Base-by-base conservation (phyloP, 1,140 invertebrate species). In the Drosophila equinoxialis region DNA sequence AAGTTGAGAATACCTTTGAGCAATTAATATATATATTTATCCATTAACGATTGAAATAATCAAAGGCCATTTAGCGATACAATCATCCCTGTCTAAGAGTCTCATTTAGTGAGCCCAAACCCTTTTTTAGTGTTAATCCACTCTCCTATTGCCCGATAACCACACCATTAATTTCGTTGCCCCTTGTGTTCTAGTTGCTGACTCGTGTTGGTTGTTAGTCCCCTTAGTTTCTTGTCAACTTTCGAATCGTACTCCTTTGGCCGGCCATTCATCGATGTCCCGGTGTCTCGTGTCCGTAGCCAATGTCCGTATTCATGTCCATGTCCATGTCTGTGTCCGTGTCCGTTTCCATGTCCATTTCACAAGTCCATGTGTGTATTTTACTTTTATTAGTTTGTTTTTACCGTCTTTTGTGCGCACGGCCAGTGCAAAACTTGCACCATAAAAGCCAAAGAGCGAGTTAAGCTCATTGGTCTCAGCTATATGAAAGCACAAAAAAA, bases 371-470 rank as follows among this genome's bases (percentile, higher is more conserved):
- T 65, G 76, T 79, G 68, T 71, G 72, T 82, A 55, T 76, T 83
- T 73, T 73, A 74, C 81, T 84, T 84, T 84, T 84, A 85, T 85
- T 85, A 81, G 81, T 85, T 84, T 85, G 82, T 78, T 85, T 83
- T 85, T 71, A 58, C 51, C 74, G 42, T 70, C 67, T 63, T 66
- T 75, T 72, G 66, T 78, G 66, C 65, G 45, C 17, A 51, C 58
- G 54, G 51, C 58, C 33, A 63, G 35, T 20, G 11, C 20, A 20
- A 69, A 83, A 83, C 65, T 83, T 79, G 42, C 45, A 35, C 80
- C 75, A 67, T 83, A 68, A 83, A 83, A 79, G 68, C 68, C 62
- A 79, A 82, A 70, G 69, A 80, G 68, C 74, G 65, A 74, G 60
- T 71, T 69, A 71, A 68, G 76, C 70, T 65, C 30, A n/a, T 33